phyloP scores from a whole-genome alignment of 2,113 vertebrate genomes.

The Chaenocephalus aceratus region DNA sequence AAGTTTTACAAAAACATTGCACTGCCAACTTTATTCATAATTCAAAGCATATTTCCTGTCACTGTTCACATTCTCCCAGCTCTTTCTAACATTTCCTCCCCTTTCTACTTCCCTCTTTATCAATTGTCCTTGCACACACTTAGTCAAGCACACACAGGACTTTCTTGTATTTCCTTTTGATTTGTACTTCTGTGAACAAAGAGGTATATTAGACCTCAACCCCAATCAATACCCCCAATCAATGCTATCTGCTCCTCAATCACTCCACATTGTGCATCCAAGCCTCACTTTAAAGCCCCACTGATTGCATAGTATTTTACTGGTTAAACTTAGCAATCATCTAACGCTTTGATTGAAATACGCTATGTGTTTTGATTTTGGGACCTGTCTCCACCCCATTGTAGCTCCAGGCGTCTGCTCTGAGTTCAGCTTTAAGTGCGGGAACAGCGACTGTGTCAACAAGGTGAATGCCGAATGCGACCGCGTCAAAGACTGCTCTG shows the following conservation, averaged over 20 bases:
- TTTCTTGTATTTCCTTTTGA: conserved; percentile 64
- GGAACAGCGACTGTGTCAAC: conserved; percentile 78
- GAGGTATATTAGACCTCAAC: conserved; percentile 69
- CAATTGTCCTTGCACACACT: conserved; percentile 40
- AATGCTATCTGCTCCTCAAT: conserved; percentile 73
- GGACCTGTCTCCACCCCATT: conserved; percentile 24
- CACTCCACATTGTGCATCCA: conserved; percentile 66
- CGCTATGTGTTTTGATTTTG: conserved; percentile 51
- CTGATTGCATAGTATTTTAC: conserved; percentile 70
- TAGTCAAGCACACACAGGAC: conserved; percentile 1
- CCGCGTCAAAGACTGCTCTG: conserved; percentile 78
- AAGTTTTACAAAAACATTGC: conserved; percentile 13
- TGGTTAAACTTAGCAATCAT: conserved; percentile 35
- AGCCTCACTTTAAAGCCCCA: conserved; percentile 57
- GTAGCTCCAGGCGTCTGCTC: conserved; percentile 76
- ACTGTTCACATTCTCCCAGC: neutral
- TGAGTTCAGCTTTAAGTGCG: conserved; percentile 79
- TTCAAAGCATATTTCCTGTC: conserved; percentile 11
- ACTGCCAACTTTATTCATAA: conserved; percentile 9
- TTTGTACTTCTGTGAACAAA: conserved; percentile 72
- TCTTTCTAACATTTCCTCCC: conserved; percentile 16
- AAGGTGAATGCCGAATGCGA: conserved; percentile 87
- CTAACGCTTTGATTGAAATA: conserved; percentile 26
- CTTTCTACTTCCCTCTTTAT: conserved; percentile 36
- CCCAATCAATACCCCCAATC: conserved; percentile 72